Base-by-base conservation (phyloP, 2,113 vertebrate genomes). In the Gavia stellata region DNA sequence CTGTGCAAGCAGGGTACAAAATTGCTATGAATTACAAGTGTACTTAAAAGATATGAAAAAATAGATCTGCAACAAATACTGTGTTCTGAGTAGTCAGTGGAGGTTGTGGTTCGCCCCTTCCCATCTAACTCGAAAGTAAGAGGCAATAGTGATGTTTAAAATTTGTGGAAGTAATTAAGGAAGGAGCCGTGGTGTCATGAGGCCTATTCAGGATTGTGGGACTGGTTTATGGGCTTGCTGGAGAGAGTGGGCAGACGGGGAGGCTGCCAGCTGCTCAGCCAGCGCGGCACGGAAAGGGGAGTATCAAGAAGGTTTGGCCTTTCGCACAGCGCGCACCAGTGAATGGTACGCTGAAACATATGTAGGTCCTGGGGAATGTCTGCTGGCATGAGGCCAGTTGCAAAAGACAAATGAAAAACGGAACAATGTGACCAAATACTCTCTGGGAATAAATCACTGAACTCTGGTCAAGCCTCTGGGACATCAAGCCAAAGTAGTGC, bases 101-200 rank as follows among this genome's bases (percentile, higher is more conserved):
- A 49, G 53, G 20, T 33, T 87, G 45, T 62, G 49, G 14, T 61
- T 95, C 1, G 0, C 31, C 80, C 38, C 33, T 86, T 89, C 56
- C 45, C 18, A 11, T 71, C 62, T 62, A 65, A 72, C 52, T 86
- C 29, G 36, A 44, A 84, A 90, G 67, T 53, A 52, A 83, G 82
- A 81, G 34, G 25, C 49, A 56, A 6, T 12, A 72, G 75, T 12
- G 13, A 80, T 31, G 29, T 70, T 87, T 79, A 86, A 17, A 80
- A 85, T 66, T 90, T 68, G 70, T 88, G 63, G 40, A 70, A 92
- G 88, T 50, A 62, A 33, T 77, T 90, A 90, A 77, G 67, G 45
- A 45, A 52, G 70, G 80, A 73, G 70, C 44, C 2, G 0, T 49
- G 40, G 31, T 90, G 78, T 62, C 65, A 11, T 1, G 5, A 70